Percentiles rank a stretch among this genome's conserved stretches.
phyloP scores from a whole-genome alignment of 2,888 invertebrate genomes.

The Timandra comae region DNA sequence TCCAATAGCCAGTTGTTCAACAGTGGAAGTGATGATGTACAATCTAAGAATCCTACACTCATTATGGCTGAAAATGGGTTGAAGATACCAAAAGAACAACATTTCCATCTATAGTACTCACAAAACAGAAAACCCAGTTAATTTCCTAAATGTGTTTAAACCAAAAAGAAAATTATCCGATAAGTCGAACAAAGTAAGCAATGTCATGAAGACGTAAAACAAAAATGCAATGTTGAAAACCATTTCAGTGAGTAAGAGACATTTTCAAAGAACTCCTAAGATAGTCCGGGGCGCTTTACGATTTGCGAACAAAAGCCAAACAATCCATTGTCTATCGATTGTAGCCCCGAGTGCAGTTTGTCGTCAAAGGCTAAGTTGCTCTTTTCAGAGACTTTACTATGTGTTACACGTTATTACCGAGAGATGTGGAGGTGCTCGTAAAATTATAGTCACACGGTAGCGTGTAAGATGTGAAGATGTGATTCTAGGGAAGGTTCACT shows the following conservation, averaged over 20 bases:
- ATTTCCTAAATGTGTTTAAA: too few species aligned
- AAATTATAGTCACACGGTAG: slow-evolving; percentile 17
- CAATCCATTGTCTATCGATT: slow-evolving; percentile 69
- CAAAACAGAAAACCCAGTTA: too few species aligned
- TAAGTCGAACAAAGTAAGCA: slow-evolving; percentile 28
- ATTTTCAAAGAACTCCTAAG: slow-evolving; percentile 53
- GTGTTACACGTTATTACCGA: slow-evolving; percentile 29
- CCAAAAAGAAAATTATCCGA: too few species aligned
- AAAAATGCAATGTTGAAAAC: slow-evolving; percentile 35
- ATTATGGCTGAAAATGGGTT: too few species aligned
- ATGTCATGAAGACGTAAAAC: slow-evolving; percentile 37
- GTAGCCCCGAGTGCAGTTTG: slow-evolving; percentile 61
- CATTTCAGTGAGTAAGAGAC: slow-evolving; percentile 43
- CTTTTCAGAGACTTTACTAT: slow-evolving; percentile 41
- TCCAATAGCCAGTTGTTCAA: too few species aligned
- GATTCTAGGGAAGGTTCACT: slow-evolving; percentile 3
- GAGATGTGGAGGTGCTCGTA: slow-evolving; percentile 11
- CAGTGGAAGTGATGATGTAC: too few species aligned
- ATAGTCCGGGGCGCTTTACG: slow-evolving; percentile 50
- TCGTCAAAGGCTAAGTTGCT: slow-evolving; percentile 60
- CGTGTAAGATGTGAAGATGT: too few species aligned
- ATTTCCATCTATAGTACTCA: too few species aligned
- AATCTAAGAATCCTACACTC: too few species aligned
- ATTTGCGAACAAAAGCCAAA: slow-evolving; percentile 66
- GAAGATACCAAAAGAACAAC: too few species aligned